Evolutionary conservation across 2,888 invertebrate species (phyloP).

Genomic region (Tiphia femorata): DNA sequence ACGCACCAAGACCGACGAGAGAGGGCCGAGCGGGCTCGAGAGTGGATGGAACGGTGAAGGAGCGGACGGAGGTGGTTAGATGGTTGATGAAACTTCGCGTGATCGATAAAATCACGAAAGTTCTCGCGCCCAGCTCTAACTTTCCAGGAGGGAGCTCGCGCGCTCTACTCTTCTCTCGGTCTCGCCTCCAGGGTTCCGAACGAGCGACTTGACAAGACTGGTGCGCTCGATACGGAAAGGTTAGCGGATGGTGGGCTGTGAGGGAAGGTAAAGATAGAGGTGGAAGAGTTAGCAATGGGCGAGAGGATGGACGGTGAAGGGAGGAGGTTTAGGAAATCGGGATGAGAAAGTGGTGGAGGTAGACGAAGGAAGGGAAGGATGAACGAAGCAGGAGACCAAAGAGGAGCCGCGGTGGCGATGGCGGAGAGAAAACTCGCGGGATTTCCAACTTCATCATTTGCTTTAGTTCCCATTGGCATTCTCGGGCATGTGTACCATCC

Average conservation of each 20-base stretch:
- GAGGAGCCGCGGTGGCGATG: conserved; percentile 1
- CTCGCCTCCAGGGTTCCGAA: conserved; percentile 26
- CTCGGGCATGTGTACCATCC: too few species aligned
- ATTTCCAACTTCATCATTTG: conserved; percentile 40
- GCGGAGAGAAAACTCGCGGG: conserved; percentile 32
- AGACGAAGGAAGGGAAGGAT: conserved; percentile 2
- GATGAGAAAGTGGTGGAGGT: too few species aligned
- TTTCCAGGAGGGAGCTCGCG: conserved; percentile 25
- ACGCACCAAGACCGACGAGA: not conserved
- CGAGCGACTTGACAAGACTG: conserved; percentile 44
- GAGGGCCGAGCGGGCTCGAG: not conserved
- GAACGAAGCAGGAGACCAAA: conserved; percentile 9
- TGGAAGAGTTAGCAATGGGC: conserved; percentile 19
- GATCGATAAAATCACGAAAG: conserved; percentile 45
- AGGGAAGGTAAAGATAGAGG: not conserved
- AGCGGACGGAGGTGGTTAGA: conserved; percentile 1
- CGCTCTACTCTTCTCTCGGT: conserved; percentile 6
- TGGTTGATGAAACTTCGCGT: conserved; percentile 28
- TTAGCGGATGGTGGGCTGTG: not conserved
- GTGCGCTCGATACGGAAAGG: conserved; percentile 32
- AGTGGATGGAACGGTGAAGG: not conserved
- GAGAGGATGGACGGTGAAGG: conserved; percentile 20
- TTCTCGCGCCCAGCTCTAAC: conserved; percentile 33
- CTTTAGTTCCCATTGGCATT: conserved; percentile 28
- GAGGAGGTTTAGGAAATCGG: too few species aligned